Percentiles rank a stretch among this genome's conserved stretches.
Conservation (phyloP, 2,888 invertebrate species). For the Linnaemya tessellans region DNA sequence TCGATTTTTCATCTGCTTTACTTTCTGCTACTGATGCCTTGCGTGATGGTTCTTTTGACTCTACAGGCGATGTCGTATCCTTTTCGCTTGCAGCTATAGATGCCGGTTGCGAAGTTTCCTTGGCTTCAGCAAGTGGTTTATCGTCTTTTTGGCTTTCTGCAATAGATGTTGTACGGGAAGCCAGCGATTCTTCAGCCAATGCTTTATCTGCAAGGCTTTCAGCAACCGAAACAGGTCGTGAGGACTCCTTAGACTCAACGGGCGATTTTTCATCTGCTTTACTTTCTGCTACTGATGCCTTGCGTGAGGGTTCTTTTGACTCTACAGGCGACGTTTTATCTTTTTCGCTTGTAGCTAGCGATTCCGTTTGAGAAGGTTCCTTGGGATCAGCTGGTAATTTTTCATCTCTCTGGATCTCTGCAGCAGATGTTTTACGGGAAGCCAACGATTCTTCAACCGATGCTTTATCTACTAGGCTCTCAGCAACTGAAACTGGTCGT, state of each 20-base stretch:
- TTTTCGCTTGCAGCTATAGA: conserved; percentile 61
- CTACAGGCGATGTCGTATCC: conserved; percentile 47
- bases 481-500: conserved; percentile 49
- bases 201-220: too few species aligned
- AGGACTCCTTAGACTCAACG: conserved; percentile 64
- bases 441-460: conserved; percentile 72
- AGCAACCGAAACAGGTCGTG: conserved; percentile 33
- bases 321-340: conserved; percentile 66
- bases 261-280: conserved; percentile 65
- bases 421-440: conserved; percentile 77
- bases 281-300: conserved; percentile 64
- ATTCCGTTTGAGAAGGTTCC: conserved; percentile 73
- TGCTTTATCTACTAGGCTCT: conserved; percentile 41
- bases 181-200: not conserved
- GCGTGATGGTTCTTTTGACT: conserved; percentile 49
- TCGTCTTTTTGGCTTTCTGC: conserved; percentile 67
- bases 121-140: conserved; percentile 28
- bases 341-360: conserved; percentile 61
- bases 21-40: conserved; percentile 54
- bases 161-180: conserved; percentile 48
- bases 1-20: conserved; percentile 49
- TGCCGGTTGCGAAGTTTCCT: conserved; percentile 46
- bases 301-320: conserved; percentile 56
- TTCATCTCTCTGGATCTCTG: conserved; percentile 64
- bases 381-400: conserved; percentile 68